These are phyloP conservation scores for Saimiri boliviensis DNA, from an alignment of 2,113 vertebrate genomes.

Conservation along the genomic window DNA sequence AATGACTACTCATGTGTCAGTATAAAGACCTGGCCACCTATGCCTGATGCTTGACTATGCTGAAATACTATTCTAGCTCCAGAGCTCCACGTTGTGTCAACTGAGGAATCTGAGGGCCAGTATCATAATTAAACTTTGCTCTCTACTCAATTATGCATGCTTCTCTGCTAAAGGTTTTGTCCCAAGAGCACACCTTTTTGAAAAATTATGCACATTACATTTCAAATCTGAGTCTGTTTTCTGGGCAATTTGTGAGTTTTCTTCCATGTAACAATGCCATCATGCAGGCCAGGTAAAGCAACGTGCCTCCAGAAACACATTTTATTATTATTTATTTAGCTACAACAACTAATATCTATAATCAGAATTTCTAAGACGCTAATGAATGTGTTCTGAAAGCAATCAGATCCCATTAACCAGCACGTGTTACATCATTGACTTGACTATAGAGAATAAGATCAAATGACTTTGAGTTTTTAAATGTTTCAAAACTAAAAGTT, in stretches of 20 bases:
- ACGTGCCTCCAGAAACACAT: background rate
- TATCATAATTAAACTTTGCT: background rate
- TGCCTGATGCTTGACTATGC: background rate
- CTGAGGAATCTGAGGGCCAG: background rate
- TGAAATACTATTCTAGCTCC: background rate
- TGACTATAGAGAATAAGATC: background rate
- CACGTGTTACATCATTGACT: background rate
- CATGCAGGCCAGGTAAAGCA: background rate
- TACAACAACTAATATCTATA: background rate
- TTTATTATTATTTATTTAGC: background rate
- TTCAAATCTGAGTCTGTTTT: background rate
- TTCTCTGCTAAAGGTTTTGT: background rate
- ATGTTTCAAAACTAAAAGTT: constrained; percentile 11
- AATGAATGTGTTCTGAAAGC: background rate
- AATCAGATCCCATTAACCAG: background rate
- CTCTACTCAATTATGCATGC: background rate
- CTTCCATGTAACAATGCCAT: background rate
- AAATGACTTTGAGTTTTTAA: background rate
- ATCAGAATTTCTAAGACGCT: background rate
- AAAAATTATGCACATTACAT: background rate
- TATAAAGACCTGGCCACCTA: background rate
- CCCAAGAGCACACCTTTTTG: background rate
- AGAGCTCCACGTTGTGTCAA: background rate
- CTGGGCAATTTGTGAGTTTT: background rate
- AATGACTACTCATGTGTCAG: background rate